Evolutionary conservation across 2,888 invertebrate species (phyloP), one percentile per base, ranked within the genome.

Genomic region (Leptopilina syphax): DNA sequence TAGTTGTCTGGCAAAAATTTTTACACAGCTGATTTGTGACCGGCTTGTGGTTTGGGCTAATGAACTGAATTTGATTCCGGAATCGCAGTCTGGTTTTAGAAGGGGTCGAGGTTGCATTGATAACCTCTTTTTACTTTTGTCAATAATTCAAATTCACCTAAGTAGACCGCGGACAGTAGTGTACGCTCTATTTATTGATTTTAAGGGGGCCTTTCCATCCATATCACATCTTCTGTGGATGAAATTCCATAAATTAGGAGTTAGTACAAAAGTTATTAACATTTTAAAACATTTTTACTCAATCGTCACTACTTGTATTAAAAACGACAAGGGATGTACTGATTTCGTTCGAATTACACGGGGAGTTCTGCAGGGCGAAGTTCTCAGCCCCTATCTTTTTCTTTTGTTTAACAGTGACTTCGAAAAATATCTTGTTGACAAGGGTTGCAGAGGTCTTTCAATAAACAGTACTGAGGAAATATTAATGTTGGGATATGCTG

Each of bases 361-460:
- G n/a, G 50, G 57, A 66, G n/a, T 5, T 77, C 47, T 54, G 13
- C 13, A 77, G 77, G 57, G 44, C 9, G 60, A 47, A 41, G 67
- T 78, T n/a, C 18, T 41, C 24, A 60, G 70, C 18, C 9, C 1
- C 9, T 63, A 12, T 44, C 73, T 18, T 50, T 70, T 73, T 73
- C 65, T 60, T 78, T 18, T 12, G 12, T 65, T 57, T 8, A 50
- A 27, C 50, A 76, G 41, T 70, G 24, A 13, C n/a, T 77, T 41
- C 12, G 67, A 76, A 57, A 66, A 67, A 50, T 65, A 54, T 65
- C 65, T 79, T 68, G 9, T 13, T 12, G 13, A 79, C 8, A 5
- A 24, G 2, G 65, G 10, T 27, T 65, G 65, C 8, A 65, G 65
- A 1, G 65, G 27, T 24, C 18, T 65, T 24, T 65, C 24, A 3